phyloP scores from a whole-genome alignment of 2,113 vertebrate genomes.

The Periophthalmus modestus region DNA sequence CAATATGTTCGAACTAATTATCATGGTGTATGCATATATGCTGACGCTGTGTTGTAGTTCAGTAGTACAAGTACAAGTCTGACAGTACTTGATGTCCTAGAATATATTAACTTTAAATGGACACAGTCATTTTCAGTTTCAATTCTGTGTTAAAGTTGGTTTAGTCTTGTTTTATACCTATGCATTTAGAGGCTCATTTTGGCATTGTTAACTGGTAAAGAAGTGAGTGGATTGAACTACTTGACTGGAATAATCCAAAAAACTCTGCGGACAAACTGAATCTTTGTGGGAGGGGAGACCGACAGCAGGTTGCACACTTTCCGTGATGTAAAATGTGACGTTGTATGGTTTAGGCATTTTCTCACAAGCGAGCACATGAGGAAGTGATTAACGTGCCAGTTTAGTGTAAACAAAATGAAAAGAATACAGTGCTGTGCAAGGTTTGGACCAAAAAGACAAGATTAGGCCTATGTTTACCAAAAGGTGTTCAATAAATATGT shows the following conservation, averaged over 20 bases:
- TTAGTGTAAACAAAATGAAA: neutral
- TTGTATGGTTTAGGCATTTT: constrained; percentile 21
- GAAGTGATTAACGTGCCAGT: neutral
- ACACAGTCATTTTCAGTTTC: neutral
- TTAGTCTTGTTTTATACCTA: neutral
- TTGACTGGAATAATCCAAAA: constrained; percentile 74
- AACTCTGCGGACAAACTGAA: constrained; percentile 64
- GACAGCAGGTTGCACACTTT: constrained; percentile 51
- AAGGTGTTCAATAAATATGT: neutral
- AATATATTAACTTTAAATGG: too few species aligned
- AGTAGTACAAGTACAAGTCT: neutral
- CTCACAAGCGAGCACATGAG: neutral
- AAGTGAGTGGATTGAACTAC: constrained; percentile 13
- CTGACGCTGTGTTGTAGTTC: neutral
- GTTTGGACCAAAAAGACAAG: neutral
- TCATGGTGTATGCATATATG: neutral
- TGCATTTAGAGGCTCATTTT: neutral
- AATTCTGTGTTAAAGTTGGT: neutral
- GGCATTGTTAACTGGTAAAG: neutral
- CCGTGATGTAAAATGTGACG: constrained; percentile 44
- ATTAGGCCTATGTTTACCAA: neutral
- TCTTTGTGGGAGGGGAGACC: constrained; percentile 60
- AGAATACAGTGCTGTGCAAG: neutral
- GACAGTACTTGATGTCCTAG: neutral
- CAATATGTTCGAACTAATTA: neutral